phyloP scores from a whole-genome alignment of 2,888 invertebrate genomes.

The Lamellibrachia satsuma region DNA sequence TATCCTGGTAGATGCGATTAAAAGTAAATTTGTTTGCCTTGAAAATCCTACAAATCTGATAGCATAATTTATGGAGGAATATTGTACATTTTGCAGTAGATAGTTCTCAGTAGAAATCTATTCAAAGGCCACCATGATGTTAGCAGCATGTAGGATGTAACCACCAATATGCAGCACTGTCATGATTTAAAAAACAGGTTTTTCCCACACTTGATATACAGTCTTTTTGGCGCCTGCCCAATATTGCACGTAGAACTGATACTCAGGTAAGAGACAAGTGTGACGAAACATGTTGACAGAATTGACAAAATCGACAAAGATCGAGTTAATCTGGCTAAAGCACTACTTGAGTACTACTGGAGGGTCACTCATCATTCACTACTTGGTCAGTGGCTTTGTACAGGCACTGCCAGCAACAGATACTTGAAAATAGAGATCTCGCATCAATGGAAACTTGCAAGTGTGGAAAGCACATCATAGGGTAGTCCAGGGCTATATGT shows the following conservation, averaged over 20 bases:
- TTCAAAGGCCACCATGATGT: too few relatives aligned
- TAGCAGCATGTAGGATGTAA: not conserved
- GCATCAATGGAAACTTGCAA: not conserved
- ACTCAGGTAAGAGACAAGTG: not conserved
- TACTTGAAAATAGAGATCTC: not conserved
- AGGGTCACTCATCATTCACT: not conserved
- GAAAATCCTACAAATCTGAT: not conserved
- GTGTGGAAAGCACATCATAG: not conserved
- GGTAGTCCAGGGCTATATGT: not conserved
- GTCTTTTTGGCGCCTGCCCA: not conserved
- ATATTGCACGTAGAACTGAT: not conserved
- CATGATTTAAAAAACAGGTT: not conserved
- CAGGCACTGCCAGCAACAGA: not conserved
- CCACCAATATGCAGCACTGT: not conserved
- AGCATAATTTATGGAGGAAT: too few relatives aligned
- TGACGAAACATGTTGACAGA: not conserved
- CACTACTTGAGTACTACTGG: not conserved
- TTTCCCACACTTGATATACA: not conserved
- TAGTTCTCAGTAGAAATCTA: too few relatives aligned
- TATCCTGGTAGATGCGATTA: not conserved
- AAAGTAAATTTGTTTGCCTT: not conserved
- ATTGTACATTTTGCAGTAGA: too few relatives aligned
- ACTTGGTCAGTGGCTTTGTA: not conserved
- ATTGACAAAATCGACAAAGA: conserved; percentile 7
- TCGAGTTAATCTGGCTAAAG: not conserved